These are phyloP conservation scores for Leiothrix lutea DNA, from an alignment of 2,113 vertebrate genomes.

Conservation along the genomic window DNA sequence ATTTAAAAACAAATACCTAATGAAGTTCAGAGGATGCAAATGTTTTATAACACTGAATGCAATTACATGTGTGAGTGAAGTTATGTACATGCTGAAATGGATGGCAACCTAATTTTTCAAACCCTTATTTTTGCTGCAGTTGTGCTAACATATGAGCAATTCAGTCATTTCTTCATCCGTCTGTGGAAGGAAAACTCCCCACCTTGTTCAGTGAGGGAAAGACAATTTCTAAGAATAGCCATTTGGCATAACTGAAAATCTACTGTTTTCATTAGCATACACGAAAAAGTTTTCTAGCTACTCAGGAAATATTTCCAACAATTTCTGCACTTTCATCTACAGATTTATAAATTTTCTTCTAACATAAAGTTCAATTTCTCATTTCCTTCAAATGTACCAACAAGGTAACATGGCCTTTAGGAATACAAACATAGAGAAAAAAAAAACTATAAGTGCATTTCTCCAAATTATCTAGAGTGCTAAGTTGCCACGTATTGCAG, in stretches of 20 bases:
- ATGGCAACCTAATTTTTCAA: background rate
- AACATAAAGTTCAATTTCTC: background rate
- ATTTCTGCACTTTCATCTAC: background rate
- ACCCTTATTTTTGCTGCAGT: background rate
- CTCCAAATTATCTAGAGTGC: background rate
- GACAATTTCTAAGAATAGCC: background rate
- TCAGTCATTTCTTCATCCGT: background rate
- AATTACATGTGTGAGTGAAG: background rate
- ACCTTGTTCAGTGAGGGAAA: background rate
- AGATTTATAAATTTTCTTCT: background rate
- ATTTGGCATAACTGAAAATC: background rate
- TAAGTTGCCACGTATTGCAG: background rate
- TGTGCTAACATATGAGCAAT: background rate
- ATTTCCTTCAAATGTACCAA: background rate
- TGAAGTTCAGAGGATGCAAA: background rate
- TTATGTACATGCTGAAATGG: background rate
- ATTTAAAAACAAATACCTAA: background rate
- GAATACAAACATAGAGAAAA: background rate
- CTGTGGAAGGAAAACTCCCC: background rate
- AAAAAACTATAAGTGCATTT: background rate
- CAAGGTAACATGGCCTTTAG: background rate
- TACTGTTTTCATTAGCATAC: background rate
- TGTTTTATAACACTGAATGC: background rate
- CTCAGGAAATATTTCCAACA: background rate
- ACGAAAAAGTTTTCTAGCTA: background rate